Percentiles rank a stretch among this genome's conserved stretches.
Conservation (phyloP, 2,888 invertebrate genomes). For the Aspidiotus rigidus region DNA sequence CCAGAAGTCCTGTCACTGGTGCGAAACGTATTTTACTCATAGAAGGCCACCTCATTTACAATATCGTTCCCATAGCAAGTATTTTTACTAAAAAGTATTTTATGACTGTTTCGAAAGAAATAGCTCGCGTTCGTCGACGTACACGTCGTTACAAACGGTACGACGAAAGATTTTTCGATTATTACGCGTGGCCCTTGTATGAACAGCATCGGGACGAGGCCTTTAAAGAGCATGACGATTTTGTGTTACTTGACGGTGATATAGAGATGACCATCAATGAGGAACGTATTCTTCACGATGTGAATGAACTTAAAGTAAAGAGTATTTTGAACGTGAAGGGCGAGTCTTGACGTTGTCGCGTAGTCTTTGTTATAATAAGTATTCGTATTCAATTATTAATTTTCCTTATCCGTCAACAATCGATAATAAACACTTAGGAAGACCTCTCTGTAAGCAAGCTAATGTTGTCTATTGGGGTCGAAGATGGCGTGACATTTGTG, state of each 20-base stretch:
- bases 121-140: conserved; percentile 23
- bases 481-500: too few species aligned
- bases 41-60: conserved; percentile 34
- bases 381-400: too few species aligned
- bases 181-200: conserved; percentile 34
- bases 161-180: conserved; percentile 33
- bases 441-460: too few species aligned
- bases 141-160: conserved; percentile 33
- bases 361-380: too few species aligned
- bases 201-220: conserved; percentile 10
- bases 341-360: too few species aligned
- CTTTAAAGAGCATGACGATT: conserved; percentile 7
- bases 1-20: conserved; percentile 5
- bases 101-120: conserved; percentile 27
- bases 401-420: too few species aligned
- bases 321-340: too few species aligned
- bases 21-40: conserved; percentile 24
- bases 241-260: conserved; percentile 15
- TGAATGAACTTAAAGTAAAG: neutral
- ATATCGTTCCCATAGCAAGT: conserved; percentile 19
- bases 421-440: too few species aligned
- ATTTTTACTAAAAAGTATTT: conserved; percentile 30
- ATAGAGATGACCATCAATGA: conserved; percentile 6
- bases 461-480: too few species aligned
- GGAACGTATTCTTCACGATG: neutral